Evolutionary conservation across 2,888 invertebrate genomes (phyloP), one percentile per base, ranked within the genome.

Genomic region (Willowsia nigromaculata): DNA sequence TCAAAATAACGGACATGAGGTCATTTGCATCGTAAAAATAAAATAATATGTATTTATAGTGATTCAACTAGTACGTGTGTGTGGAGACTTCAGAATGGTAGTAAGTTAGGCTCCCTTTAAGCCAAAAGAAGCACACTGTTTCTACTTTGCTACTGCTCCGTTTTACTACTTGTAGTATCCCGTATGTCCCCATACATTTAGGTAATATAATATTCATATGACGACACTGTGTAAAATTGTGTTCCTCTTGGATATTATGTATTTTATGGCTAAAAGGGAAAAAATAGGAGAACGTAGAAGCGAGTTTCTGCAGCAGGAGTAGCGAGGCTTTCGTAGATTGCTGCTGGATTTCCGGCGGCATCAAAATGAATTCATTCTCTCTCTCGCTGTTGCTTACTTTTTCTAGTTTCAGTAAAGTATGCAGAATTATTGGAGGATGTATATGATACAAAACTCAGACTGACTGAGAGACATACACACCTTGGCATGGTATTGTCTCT

Each of bases 261-360:
- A 65, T 37, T 37, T 65, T 65, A 37, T 65, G 22, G 15, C 43
- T 33, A 11, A 40, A 71, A 40, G 25, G n/a, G 43, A 71, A 43
- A 71, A 71, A 40, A 71, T 43, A 5, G 71, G 43, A 74, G 30
- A 50, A n/a, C n/a, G 30, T n/a, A 53, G 33, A 25, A 76, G 47
- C 7, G 43, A 68, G 71, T 43, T 25, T 37, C 37, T 37, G 4
- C 18, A n/a, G 15, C 47, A 15, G 25, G 11, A 47, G 47, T 37
- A 33, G 4, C 30, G 53, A 30, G 53, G 76, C 50, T 76, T 76
- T 50, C 76, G 53, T 62, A 59, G 81, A 59, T 81, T 81, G 59
- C 81, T 81, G 62, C 81, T 81, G 81, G 81, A 81, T 81, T 81
- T 81, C 81, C 81, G 81, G 62, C 43, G 25, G 25, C 40, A 81